Percentiles rank a stretch among this genome's conserved stretches.
Evolutionary conservation across 2,888 invertebrate genomes (phyloP).

Genomic region (Trilocha varians): DNA sequence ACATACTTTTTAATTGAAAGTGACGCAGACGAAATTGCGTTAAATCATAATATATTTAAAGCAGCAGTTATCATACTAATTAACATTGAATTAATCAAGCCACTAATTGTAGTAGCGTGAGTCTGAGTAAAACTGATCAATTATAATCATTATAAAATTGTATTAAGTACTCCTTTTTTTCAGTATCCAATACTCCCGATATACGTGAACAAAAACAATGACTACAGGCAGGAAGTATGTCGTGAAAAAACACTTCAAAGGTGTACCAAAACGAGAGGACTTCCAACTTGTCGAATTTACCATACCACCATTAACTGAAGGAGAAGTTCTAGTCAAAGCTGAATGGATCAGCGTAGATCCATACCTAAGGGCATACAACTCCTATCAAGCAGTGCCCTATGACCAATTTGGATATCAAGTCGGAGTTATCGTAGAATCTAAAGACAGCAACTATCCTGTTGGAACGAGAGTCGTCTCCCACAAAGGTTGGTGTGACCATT

Average conservation of each 20-base stretch:
- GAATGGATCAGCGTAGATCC: constrained; percentile 41
- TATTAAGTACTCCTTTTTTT: too few relatives aligned
- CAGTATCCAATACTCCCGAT: not conserved
- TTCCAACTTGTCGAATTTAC: constrained; percentile 74
- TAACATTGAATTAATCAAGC: too few relatives aligned
- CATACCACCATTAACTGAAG: constrained; percentile 69
- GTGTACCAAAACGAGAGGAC: constrained; percentile 71
- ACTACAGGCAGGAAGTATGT: constrained; percentile 67
- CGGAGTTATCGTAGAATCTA: constrained; percentile 72
- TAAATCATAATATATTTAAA: too few relatives aligned
- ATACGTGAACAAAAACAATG: not conserved
- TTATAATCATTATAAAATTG: too few relatives aligned
- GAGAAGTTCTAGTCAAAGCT: constrained; percentile 44
- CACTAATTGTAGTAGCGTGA: too few relatives aligned
- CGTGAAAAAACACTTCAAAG: constrained; percentile 68
- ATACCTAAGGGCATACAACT: constrained; percentile 11
- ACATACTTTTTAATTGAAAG: too few relatives aligned
- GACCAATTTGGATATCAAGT: constrained; percentile 11
- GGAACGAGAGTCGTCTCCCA: constrained; percentile 73
- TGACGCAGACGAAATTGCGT: too few relatives aligned
- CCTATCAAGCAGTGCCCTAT: not conserved
- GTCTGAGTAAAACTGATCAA: too few relatives aligned
- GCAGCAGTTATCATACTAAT: too few relatives aligned
- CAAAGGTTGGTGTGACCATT: constrained; percentile 34
- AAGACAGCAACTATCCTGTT: constrained; percentile 72